Evolutionary conservation across 2,797 vertebrate genomes (phyloP), one percentile per base, ranked within the genome.

Genomic region (Sphenopsis melanotis): DNA sequence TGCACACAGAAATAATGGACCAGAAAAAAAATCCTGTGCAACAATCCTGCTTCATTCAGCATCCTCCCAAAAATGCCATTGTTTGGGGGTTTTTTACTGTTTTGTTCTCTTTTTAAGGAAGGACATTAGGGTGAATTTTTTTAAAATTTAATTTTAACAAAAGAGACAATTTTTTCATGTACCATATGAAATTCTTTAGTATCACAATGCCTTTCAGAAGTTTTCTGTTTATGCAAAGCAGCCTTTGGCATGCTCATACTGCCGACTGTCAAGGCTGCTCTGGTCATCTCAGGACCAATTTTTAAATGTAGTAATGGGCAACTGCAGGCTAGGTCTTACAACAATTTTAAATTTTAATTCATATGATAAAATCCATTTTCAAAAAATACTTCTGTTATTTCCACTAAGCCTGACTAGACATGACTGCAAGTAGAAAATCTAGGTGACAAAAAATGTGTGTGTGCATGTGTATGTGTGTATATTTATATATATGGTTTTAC

Each of bases 351-450:
- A 65, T 69, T 83, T 71, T 34, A 83, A 34, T 61, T 89, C 42
- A 44, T 32, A 70, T 34, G 19, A 83, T 69, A 59, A 92, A 64
- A 6, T 81, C 24, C 1, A 34, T 55, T 81, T 83, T 18, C 9
- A 89, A 89, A 86, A 79, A 78, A 63, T 20, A 71, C 7, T 55
- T 71, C 13, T 76, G 6, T 42, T 89, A 66, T 76, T 94, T 88
- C 55, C 39, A 65, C 29, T 86, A 49, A 68, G 37, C 22, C 36
- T 75, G 30, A 78, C 15, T 29, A 83, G 30, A 46, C 23, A n/a
- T 10, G 29, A 41, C 16, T 5, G 0, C 32, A 90, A 89, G 9
- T 7, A 89, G 49, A 92, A 95, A 84, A 90, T 29, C 6, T 21
- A 65, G 27, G 12, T 68, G 42, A 55, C 42, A 52, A 64, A 94